phyloP scores from a whole-genome alignment of 2,113 vertebrate genomes.

The Ramphastos sulfuratus region DNA sequence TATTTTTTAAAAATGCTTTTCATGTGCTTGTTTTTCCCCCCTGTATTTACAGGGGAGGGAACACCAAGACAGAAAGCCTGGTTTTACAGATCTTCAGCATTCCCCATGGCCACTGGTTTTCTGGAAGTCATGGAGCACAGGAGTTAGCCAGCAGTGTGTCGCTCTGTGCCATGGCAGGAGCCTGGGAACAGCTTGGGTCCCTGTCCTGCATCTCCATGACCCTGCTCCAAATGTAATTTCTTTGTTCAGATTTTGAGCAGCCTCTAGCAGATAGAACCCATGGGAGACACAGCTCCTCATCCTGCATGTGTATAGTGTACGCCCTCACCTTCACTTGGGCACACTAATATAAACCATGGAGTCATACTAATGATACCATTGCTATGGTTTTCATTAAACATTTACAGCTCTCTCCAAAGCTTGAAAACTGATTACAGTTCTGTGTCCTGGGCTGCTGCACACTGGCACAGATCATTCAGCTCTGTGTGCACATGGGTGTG shows the following conservation, averaged over 20 bases:
- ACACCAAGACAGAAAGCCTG: neutral
- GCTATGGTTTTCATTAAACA: neutral
- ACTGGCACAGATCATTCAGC: neutral
- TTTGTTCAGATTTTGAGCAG: neutral
- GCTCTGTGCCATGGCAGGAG: fast-evolving
- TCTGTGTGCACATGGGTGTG: neutral
- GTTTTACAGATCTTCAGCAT: neutral
- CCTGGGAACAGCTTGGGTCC: neutral
- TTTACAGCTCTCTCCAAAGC: neutral
- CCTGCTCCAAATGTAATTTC: neutral
- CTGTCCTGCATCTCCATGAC: neutral
- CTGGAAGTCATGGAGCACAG: neutral
- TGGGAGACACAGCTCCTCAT: neutral
- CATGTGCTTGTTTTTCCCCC: neutral
- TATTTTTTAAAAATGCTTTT: neutral
- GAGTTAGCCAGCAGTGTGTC: neutral
- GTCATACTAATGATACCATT: neutral
- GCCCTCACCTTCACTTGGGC: neutral
- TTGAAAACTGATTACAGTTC: neutral
- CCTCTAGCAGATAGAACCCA: neutral
- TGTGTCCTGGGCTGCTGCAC: neutral
- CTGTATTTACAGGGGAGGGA: neutral
- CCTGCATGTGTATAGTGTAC: fast-evolving
- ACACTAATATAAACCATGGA: neutral
- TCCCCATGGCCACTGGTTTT: neutral